Base-by-base conservation (phyloP, 1,140 invertebrate species). In the Hestina assimilis region DNA sequence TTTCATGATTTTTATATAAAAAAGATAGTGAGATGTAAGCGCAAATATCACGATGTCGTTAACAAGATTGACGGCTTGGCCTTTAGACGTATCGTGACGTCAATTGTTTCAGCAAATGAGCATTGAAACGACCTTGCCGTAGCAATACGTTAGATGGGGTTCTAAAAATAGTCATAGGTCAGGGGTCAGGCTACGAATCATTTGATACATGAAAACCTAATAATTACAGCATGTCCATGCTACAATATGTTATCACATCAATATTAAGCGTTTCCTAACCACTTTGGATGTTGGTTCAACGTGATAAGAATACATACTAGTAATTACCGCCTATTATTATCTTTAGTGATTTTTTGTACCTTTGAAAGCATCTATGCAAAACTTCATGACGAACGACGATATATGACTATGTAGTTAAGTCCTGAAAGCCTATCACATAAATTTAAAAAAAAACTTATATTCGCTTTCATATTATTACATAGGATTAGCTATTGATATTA, bases 51-150 rank as follows among this genome's bases (percentile, higher is more conserved):
- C 45, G 29, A 35, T 35, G 48, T 35, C 43, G 42, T 53, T 65
- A 63, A 70, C 62, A 65, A 70, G 77, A 76, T 82, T 82, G 82
- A 78, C 69, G 61, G 56, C 63, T 59, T 67, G 72, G 68, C 78
- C 79, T 82, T 83, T 78, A 70, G 66, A 68, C 58, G 42, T 23
- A 31, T 53, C 63, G 59, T 87, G 82, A 87, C 82, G 83, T 85
- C 77, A 83, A 79, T 85, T 83, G 82, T 83, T 87, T 82, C 77
- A 83, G 79, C 74, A 76, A 83, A 80, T 77, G 75, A 82, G 53
- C 75, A 52, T 58, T 60, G 67, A 42, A 53, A 52, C 61, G 77
- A 66, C 83, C 83, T 87, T 81, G 80, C 59, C 51, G 50, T 50
- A 75, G 69, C 72, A 58, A 69, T 79, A 68, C 61, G 55, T 62